Conservation (phyloP, 2,888 invertebrate species). For the Pristionchus entomophagus region DNA sequence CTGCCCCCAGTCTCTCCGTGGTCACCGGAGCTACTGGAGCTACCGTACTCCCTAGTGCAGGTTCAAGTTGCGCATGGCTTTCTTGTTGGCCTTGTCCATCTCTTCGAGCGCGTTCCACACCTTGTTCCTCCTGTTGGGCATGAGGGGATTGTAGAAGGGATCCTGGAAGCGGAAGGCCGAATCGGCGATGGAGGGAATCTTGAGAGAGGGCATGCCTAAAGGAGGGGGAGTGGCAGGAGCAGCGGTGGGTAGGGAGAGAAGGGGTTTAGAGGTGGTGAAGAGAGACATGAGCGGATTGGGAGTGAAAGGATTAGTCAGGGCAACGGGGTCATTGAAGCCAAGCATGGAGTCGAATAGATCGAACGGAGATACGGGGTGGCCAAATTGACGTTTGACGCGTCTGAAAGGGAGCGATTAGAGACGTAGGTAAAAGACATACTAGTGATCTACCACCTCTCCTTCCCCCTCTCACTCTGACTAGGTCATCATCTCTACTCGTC, state of each 20-base stretch:
- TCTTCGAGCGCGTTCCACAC: slow-evolving; percentile 50
- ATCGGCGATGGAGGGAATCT: slow-evolving; percentile 45
- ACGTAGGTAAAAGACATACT: background rate
- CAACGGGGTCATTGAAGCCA: slow-evolving; percentile 40
- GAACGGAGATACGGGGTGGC: slow-evolving; percentile 52
- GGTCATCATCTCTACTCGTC: too few species aligned
- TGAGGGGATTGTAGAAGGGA: slow-evolving; percentile 69
- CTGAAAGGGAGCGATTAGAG: background rate
- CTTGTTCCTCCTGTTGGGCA: slow-evolving; percentile 67
- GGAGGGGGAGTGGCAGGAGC: background rate
- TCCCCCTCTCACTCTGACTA: too few species aligned
- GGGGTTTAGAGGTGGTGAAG: slow-evolving; percentile 56
- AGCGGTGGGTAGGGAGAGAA: slow-evolving; percentile 23
- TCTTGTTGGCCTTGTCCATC: background rate
- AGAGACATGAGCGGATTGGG: slow-evolving; percentile 67
- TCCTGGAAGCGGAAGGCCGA: slow-evolving; percentile 63
- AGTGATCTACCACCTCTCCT: too few species aligned
- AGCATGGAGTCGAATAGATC: slow-evolving; percentile 42
- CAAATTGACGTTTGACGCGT: slow-evolving; percentile 24
- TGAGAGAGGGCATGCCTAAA: background rate
- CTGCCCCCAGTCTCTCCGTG: too few species aligned
- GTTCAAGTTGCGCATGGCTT: background rate
- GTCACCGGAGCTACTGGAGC: too few species aligned
- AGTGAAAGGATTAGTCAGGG: slow-evolving; percentile 65
- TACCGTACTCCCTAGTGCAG: background rate